A percentile compares a stretch with the other conserved stretches of the same genome.
Conservation (phyloP, 2,113 vertebrate genomes). For the Myotis yumanensis region DNA sequence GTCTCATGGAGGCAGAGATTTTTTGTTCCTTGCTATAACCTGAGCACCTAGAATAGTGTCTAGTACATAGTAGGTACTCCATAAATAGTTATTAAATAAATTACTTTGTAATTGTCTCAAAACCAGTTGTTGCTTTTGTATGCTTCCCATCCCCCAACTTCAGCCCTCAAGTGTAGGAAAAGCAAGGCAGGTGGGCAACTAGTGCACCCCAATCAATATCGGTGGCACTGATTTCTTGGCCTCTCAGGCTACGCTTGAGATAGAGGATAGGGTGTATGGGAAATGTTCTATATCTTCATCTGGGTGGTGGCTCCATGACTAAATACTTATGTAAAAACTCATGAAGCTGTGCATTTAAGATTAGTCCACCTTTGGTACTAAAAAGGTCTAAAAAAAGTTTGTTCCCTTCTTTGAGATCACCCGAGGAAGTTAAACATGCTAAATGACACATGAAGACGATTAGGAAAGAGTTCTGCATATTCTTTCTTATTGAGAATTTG, state of each 20-base stretch:
- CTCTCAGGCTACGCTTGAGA: not conserved
- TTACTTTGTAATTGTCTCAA: not conserved
- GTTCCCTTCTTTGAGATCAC: not conserved
- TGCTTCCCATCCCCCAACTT: not conserved
- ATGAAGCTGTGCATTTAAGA: not conserved
- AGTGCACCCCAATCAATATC: not conserved
- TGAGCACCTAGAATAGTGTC: not conserved
- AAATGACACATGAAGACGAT: not conserved
- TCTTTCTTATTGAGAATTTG: slow-evolving; percentile 28
- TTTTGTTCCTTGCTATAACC: not conserved
- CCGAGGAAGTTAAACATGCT: not conserved
- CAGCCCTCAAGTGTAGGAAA: not conserved
- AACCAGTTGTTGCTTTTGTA: not conserved
- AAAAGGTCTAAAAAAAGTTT: not conserved
- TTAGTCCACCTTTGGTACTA: not conserved
- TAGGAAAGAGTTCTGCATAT: not conserved
- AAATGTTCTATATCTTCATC: no score
- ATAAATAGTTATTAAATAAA: not conserved
- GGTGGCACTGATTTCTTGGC: not conserved
- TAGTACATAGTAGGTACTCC: not conserved
- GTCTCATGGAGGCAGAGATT: not conserved
- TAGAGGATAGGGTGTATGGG: not conserved
- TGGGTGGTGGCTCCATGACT: not conserved
- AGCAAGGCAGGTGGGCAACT: not conserved
- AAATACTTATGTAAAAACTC: not conserved